Conservation (phyloP, 2,888 invertebrate species). For the Exephanes ischioxanthus region DNA sequence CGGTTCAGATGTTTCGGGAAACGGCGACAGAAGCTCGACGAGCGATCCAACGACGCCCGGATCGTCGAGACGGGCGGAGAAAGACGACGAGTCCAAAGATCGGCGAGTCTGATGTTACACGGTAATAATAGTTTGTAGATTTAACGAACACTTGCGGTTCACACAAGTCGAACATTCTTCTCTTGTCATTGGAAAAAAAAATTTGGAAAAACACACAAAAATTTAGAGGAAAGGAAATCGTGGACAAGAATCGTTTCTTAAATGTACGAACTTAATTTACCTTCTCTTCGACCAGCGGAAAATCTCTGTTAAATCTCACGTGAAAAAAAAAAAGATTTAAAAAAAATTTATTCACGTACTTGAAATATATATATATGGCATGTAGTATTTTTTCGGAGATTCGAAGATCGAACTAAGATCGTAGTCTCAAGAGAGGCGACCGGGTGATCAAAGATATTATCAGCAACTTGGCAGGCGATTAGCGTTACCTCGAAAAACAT, state of each 20-base stretch:
- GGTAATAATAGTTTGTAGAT: not conserved
- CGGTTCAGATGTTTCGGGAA: not conserved
- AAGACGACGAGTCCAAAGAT: not conserved
- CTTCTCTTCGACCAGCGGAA: too few species aligned
- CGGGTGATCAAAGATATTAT: not conserved
- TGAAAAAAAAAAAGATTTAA: not conserved
- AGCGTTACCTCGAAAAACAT: not conserved
- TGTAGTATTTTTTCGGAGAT: not conserved
- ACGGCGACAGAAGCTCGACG: conserved; percentile 21
- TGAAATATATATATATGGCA: not conserved
- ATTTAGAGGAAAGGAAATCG: too few species aligned
- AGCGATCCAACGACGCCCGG: conserved; percentile 8
- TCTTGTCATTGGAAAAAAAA: too few species aligned
- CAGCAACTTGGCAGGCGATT: not conserved
- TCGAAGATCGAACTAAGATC: not conserved
- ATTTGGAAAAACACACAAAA: too few species aligned
- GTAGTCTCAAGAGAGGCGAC: not conserved
- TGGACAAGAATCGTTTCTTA: too few species aligned
- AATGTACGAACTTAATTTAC: too few species aligned
- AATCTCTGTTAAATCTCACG: not conserved
- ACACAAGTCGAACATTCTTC: too few species aligned
- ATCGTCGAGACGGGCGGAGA: not conserved
- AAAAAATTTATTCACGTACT: not conserved
- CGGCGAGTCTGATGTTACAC: not conserved
- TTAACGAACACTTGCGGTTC: too few species aligned